Evolutionary conservation across 2,113 vertebrate species (phyloP), one percentile per base, ranked within the genome.

Genomic region (Mesembrinibis cayennensis): DNA sequence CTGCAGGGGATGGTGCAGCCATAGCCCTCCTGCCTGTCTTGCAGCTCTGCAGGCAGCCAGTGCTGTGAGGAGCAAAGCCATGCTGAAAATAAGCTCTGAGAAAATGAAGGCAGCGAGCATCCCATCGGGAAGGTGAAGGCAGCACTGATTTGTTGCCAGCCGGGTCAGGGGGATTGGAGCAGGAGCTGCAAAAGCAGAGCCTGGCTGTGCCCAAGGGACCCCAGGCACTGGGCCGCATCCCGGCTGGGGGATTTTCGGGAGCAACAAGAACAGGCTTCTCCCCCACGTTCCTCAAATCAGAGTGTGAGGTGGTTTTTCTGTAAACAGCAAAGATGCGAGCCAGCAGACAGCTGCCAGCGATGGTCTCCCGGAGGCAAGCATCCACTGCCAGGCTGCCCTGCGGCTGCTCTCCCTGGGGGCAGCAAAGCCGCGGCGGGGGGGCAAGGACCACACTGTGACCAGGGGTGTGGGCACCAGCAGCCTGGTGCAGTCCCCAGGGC

Each of bases 1-100:
- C 89, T 14, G 73, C 0, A 4, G n/a, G n/a, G 42, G 26, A 36
- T 0, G 0, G 0, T 30, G 42, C 47, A 76, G 61, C 16, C 47
- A 12, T 14, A 50, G 89, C 66, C 61, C 61, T 49, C 15, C 49
- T 62, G 65, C 82, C 61, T 1, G 1, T 73, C 85, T 8, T 19
- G 78, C 72, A 77, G 81, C 81, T 87, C 72, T 72, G 53, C 87
- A 86, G 87, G 42, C 78, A 74, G 71, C 61, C 81, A 56, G 44
- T 10, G 0, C 44, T 8, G 53, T 0, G 1, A 79, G 66, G 70
- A 92, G 61, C 0, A 0, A 34, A 87, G 72, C 12, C 0, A 25
- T 8, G 65, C 85, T 71, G 82, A 65, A 80, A 95, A 92, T 23
- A 26, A 90, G 40, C 85, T 82, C 81, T 3, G 58, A 86, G 74